These are phyloP conservation scores for Drosophila affinis DNA, from an alignment of 2,888 invertebrate genomes.

Conservation along the genomic window DNA sequence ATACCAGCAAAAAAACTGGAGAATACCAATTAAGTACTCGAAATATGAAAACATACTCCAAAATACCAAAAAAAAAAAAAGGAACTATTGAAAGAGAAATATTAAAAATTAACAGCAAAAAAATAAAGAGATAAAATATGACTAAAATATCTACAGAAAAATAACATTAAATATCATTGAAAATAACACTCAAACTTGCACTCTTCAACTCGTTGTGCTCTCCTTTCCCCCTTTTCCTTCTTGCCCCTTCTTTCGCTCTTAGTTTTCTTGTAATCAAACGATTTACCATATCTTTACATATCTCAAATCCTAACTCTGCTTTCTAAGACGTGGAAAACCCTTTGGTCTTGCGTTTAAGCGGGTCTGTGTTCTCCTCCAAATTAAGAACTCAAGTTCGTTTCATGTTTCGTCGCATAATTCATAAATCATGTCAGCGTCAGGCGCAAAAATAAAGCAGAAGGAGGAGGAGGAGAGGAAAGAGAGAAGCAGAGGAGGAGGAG, in stretches of 20 bases:
- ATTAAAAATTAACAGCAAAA: too few species aligned
- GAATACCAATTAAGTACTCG: too few species aligned
- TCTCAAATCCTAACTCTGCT: background rate
- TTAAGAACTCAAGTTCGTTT: slow-evolving; percentile 80
- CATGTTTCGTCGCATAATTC: slow-evolving; percentile 76
- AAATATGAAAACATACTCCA: too few species aligned
- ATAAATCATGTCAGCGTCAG: slow-evolving; percentile 81
- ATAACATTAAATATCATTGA: too few species aligned
- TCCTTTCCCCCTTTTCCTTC: too few species aligned
- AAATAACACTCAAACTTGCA: too few species aligned
- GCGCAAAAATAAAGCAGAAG: slow-evolving; percentile 24
- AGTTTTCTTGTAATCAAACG: background rate
- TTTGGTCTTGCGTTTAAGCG: slow-evolving; percentile 55
- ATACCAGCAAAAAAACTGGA: too few species aligned
- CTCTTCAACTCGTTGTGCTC: too few species aligned
- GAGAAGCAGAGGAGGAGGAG: slow-evolving; percentile 17
- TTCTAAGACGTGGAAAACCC: background rate
- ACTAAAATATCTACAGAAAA: too few species aligned
- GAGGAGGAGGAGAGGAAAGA: background rate
- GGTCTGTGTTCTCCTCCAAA: slow-evolving; percentile 50
- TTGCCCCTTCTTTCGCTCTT: background rate
- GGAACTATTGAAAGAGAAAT: too few species aligned
- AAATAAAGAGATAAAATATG: too few species aligned
- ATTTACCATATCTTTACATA: background rate
- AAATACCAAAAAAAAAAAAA: too few species aligned